These are phyloP conservation scores for Phymanthus crucifer DNA, from an alignment of 92 coral and sea anemone species.

Conservation along the genomic window DNA sequence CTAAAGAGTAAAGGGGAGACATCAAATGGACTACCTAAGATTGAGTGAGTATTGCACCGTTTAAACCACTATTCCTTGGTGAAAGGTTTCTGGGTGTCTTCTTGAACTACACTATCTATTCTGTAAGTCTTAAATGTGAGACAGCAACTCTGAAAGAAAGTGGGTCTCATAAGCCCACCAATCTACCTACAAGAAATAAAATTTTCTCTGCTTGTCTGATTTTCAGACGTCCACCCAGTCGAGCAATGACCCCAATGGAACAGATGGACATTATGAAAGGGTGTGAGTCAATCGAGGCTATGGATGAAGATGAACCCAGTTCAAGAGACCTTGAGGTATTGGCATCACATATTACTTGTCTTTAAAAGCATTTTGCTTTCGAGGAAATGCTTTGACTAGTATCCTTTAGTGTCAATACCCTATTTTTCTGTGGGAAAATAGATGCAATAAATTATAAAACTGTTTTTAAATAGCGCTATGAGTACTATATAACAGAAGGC, in stretches of 20 bases:
- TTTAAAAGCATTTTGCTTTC: background rate
- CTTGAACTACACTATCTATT: no score
- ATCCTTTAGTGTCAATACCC: no score
- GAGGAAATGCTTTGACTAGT: background rate
- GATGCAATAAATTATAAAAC: background rate
- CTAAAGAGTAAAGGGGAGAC: constrained; percentile 68
- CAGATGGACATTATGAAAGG: constrained; percentile 85
- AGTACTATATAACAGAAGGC: constrained; percentile 87
- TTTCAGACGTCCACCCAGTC: constrained; percentile 85
- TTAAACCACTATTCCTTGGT: background rate
- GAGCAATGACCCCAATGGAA: constrained; percentile 92
- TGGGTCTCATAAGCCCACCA: no score
- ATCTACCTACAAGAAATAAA: no score
- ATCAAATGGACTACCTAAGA: constrained; percentile 48
- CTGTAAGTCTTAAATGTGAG: no score
- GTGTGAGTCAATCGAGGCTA: constrained; percentile 55
- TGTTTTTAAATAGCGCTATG: constrained; percentile 64
- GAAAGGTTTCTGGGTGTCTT: no score
- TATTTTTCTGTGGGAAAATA: no score
- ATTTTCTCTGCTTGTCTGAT: background rate
- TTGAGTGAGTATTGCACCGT: constrained; percentile 35
- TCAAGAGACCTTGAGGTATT: constrained; percentile 80
- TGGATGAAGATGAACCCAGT: constrained; percentile 66
- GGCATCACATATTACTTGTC: background rate
- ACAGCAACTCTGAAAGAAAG: no score